Conservation (phyloP, 2,797 vertebrate genomes). For the Menidia menidia region DNA sequence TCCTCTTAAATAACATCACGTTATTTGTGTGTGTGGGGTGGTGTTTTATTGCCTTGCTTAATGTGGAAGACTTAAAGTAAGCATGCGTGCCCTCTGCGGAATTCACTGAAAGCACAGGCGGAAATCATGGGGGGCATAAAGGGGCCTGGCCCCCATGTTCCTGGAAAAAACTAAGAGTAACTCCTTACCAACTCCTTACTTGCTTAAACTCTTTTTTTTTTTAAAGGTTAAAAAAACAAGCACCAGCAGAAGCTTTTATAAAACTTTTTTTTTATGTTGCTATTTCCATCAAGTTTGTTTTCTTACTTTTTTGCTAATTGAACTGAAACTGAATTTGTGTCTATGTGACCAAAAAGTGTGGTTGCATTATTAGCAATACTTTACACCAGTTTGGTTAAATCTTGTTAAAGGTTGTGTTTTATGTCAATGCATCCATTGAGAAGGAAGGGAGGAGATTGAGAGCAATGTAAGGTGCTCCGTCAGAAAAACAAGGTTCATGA, state of each 20-base stretch:
- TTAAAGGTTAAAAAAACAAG: neutral
- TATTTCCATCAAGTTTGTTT: too few relatives aligned
- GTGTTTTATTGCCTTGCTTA: slow-evolving; percentile 55
- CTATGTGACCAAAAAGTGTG: neutral
- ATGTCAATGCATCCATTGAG: neutral
- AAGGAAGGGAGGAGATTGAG: slow-evolving; percentile 4
- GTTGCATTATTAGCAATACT: neutral
- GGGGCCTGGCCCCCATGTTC: neutral
- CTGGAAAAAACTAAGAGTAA: neutral
- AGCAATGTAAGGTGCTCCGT: neutral
- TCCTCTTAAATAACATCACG: slow-evolving; percentile 33
- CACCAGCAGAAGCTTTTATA: neutral
- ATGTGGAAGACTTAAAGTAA: slow-evolving; percentile 54
- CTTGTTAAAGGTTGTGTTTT: too few relatives aligned
- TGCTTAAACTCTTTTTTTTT: too few relatives aligned
- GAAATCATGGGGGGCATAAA: neutral
- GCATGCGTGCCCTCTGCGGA: slow-evolving; percentile 52
- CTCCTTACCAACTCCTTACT: neutral
- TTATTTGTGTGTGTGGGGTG: slow-evolving; percentile 19
- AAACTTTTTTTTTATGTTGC: neutral
- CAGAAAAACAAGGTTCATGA: neutral
- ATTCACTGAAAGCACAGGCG: slow-evolving; percentile 41
- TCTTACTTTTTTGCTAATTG: too few relatives aligned
- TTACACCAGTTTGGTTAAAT: neutral
- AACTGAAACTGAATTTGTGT: too few relatives aligned